Percentiles rank a stretch among this genome's conserved stretches.
phyloP scores from a whole-genome alignment of 1,140 invertebrate genomes.

The Maniola jurtina region DNA sequence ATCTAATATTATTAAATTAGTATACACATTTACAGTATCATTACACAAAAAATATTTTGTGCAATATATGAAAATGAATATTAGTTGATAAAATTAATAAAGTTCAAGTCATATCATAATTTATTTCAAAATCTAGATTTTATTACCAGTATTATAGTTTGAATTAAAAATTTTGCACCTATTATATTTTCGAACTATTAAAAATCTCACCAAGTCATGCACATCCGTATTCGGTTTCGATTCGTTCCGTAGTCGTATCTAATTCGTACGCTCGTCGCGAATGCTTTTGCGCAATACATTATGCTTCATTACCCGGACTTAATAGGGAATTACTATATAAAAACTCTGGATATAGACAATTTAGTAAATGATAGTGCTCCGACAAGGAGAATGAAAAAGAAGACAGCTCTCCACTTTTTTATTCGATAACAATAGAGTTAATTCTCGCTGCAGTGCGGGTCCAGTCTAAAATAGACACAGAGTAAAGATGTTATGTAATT shows the following conservation, averaged over 20 bases:
- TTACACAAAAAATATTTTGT: too few relatives aligned
- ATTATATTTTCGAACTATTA: slow-evolving; percentile 21
- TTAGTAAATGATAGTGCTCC: slow-evolving; percentile 4
- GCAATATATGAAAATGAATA: too few relatives aligned
- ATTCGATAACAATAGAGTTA: too few relatives aligned
- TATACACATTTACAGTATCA: too few relatives aligned
- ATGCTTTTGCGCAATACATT: slow-evolving; percentile 54
- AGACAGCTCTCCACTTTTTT: too few relatives aligned
- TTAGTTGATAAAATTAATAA: not conserved
- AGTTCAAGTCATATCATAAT: not conserved
- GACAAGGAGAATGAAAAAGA: too few relatives aligned
- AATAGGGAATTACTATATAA: slow-evolving; percentile 23
- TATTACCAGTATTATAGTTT: not conserved
- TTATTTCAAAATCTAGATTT: not conserved
- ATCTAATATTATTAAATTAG: too few relatives aligned
- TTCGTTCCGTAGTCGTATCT: slow-evolving; percentile 62
- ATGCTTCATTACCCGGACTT: slow-evolving; percentile 60
- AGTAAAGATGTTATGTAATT: too few relatives aligned
- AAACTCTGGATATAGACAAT: slow-evolving; percentile 1
- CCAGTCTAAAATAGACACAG: too few relatives aligned
- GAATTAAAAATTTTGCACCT: not conserved
- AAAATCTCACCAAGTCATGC: slow-evolving; percentile 47
- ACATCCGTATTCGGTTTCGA: slow-evolving; percentile 54
- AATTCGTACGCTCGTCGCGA: slow-evolving; percentile 56
- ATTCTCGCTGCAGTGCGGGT: too few relatives aligned